These are phyloP conservation scores for Cassiopea andromeda DNA, from an alignment of 30 jellyfish, hydroid and myxozoan genomes.

Conservation along the genomic window DNA sequence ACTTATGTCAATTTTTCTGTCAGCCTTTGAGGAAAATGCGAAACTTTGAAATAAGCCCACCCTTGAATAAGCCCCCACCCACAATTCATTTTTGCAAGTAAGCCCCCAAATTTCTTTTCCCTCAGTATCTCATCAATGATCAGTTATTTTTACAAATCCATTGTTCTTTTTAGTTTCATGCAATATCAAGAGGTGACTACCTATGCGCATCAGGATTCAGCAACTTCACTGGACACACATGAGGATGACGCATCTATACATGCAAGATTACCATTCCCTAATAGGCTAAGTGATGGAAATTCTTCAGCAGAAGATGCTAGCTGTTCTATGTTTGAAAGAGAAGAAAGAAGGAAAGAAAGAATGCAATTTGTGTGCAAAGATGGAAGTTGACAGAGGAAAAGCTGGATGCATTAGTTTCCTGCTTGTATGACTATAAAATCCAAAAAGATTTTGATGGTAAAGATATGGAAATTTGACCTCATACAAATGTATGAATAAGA, in stretches of 20 bases:
- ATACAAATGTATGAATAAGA: conserved; percentile 40
- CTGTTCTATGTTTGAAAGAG: background rate
- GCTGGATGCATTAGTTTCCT: conserved; percentile 14
- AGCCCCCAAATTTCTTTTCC: background rate
- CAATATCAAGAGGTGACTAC: background rate
- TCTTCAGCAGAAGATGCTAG: background rate
- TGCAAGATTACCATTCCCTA: background rate
- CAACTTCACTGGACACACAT: background rate
- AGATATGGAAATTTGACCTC: conserved; percentile 42
- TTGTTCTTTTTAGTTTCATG: background rate
- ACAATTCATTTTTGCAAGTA: background rate
- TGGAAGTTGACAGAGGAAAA: conserved; percentile 46
- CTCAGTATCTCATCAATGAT: background rate
- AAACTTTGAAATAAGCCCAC: background rate
- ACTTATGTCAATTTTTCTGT: background rate
- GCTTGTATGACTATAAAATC: conserved; percentile 24
- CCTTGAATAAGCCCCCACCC: background rate
- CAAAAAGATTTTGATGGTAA: conserved; percentile 29
- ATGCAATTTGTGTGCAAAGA: background rate
- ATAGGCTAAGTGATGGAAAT: too few species aligned
- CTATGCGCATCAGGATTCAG: background rate
- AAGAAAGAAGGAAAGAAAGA: background rate
- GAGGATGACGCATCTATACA: background rate
- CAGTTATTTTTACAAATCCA: background rate
- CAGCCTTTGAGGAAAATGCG: background rate